A percentile compares a stretch with the other conserved stretches of the same genome.
phyloP scores from a whole-genome alignment of 2,888 invertebrate species.

The Eupeodes latifasciatus region DNA sequence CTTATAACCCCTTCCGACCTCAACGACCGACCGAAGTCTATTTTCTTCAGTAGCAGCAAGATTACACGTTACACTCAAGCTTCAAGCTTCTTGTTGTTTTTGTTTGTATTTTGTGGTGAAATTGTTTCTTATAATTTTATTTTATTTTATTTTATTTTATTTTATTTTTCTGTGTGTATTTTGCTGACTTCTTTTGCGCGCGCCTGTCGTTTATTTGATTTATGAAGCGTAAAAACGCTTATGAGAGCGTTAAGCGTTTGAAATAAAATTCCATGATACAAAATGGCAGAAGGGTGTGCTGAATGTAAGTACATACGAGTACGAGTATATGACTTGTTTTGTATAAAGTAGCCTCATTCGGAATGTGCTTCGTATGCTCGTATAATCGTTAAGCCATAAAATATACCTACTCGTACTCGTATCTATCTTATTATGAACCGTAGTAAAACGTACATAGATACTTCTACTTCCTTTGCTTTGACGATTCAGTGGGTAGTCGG shows the following conservation, averaged over 20 bases:
- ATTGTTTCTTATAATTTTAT: conserved; percentile 38
- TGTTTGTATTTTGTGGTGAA: background rate
- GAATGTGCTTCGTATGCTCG: background rate
- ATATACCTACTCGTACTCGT: background rate
- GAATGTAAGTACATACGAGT: background rate
- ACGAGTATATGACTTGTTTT: background rate
- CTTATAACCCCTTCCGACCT: background rate
- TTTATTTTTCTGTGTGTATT: conserved; percentile 13
- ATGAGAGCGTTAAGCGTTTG: conserved; percentile 51
- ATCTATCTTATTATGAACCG: background rate
- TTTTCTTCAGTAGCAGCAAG: background rate
- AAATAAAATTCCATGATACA: conserved; percentile 68
- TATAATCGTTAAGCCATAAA: conserved; percentile 22
- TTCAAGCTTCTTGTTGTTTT: conserved; percentile 7
- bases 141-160: conserved; percentile 14
- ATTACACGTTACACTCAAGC: background rate
- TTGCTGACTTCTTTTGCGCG: conserved; percentile 23
- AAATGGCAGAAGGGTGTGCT: conserved; percentile 48
- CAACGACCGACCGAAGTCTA: too few species aligned
- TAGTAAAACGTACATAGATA: background rate
- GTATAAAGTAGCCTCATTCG: background rate
- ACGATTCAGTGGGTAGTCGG: conserved; percentile 23
- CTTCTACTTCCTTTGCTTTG: conserved; percentile 49
- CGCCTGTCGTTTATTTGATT: conserved; percentile 65
- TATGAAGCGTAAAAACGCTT: conserved; percentile 74